Evolutionary conservation across 1,140 invertebrate genomes (phyloP).

Genomic region (Orchestia grillus): DNA sequence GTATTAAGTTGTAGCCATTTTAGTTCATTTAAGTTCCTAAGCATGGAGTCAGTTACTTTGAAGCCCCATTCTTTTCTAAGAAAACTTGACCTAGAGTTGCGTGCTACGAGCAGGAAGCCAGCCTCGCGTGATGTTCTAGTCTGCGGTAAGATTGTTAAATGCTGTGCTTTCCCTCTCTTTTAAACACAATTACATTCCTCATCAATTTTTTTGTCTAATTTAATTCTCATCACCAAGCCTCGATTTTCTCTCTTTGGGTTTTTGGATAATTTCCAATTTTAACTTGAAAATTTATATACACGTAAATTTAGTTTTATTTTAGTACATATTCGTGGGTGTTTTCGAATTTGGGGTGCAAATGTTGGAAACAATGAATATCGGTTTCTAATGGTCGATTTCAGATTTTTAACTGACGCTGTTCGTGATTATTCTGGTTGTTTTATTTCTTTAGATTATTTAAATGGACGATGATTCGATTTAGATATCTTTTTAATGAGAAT

Average conservation of each 20-base stretch:
- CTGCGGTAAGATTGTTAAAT: neutral
- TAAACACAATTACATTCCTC: neutral
- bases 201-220: neutral
- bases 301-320: neutral
- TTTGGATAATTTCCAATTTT: neutral
- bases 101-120: neutral
- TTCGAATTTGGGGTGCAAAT: neutral
- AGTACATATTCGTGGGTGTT: neutral
- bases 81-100: neutral
- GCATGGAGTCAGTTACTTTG: slow-evolving; percentile 21
- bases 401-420: neutral
- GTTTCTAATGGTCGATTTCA: neutral
- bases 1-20: neutral
- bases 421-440: neutral
- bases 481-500: neutral
- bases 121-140: slow-evolving; percentile 25
- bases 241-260: neutral
- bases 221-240: neutral
- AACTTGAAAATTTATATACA: neutral
- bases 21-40: neutral
- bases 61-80: slow-evolving; percentile 6
- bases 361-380: no score
- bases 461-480: neutral
- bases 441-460: neutral
- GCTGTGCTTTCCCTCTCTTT: neutral